Base-by-base conservation (phyloP, 2,797 vertebrate genomes). In the Parotocinclus haroldoi region DNA sequence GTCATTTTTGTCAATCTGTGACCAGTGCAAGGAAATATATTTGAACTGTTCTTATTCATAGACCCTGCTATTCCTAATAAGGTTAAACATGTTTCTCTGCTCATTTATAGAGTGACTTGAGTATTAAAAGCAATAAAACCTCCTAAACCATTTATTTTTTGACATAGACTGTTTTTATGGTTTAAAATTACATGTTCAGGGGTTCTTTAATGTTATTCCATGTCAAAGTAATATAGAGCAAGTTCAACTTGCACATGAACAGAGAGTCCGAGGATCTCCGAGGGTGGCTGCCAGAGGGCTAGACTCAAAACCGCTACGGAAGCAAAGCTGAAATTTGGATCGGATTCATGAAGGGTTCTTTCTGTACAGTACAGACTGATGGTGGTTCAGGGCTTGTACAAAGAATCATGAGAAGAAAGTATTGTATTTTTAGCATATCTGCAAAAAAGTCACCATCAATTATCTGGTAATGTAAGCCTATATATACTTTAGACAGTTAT, bases 391-490 rank as follows among this genome's bases (percentile, higher is more conserved):
- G 59, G 64, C 65, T 68, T 75, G 70, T 79, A 74, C 71, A 69
- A 52, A 75, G 58, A 80, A 18, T 58, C 66, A 68, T 65, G 68
- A 77, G 76, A 80, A 69, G 66, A 53, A 42, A 75, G 73, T 69
- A 69, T 73, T 80, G 59, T 74, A 76, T 79, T 79, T 76, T 85
- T 71, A 83, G 76, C 58, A 59, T 54, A 81, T 82, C 80, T 83
- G 66, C 74, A 79, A 3, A 14, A 77, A 66, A 58, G 61, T 82
- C 76, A 66, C 19, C 61, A 63, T 61, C 74, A 81, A 84, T 79
- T 81, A 83, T 79, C 76, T 73, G 69, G 60, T 74, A 77, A 46
- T 50, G 78, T 79, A 84, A 87, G 65, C 17, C 67, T 71, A 86
- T 84, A 81, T 75, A 69, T 76, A 73, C 66, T 76, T 79, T 75